Evolutionary conservation across 2,797 vertebrate genomes (phyloP).

Genomic region (Platalea minor): DNA sequence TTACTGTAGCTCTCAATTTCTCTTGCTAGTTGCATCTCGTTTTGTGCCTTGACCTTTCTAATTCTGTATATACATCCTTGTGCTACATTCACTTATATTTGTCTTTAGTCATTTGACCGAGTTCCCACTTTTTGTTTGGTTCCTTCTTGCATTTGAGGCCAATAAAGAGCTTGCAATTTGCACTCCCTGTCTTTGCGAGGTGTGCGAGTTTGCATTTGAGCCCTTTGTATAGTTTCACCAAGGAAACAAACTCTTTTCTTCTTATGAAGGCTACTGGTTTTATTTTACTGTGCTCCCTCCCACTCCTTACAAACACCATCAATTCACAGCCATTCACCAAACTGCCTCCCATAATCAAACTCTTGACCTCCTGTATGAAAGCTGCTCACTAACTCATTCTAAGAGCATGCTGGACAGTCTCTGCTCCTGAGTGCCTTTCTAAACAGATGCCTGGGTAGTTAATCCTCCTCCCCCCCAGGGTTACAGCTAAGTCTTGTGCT

Average conservation of each 20-base stretch:
- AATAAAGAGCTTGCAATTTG: not conserved
- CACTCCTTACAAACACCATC: not conserved
- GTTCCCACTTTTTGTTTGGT: not conserved
- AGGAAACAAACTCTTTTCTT: not conserved
- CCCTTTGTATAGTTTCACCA: not conserved
- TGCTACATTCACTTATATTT: not conserved
- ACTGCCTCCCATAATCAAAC: not conserved
- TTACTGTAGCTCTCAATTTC: constrained; percentile 14
- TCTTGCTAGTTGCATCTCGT: not conserved
- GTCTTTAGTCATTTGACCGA: not conserved
- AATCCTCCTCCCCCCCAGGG: not conserved
- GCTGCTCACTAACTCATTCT: not conserved
- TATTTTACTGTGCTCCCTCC: not conserved
- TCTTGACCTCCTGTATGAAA: not conserved
- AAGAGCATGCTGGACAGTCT: not conserved
- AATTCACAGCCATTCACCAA: not conserved
- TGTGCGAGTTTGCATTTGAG: not conserved
- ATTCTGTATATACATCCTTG: not conserved
- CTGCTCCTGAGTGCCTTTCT: not conserved
- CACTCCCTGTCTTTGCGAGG: not conserved
- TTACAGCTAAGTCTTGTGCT: not conserved
- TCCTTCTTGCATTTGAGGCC: not conserved
- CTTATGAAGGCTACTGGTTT: not conserved
- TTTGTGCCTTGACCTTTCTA: constrained; percentile 5
- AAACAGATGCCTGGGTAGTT: not conserved